A percentile compares a stretch with the other conserved stretches of the same genome.
phyloP scores from a whole-genome alignment of 2,888 invertebrate species.

The Caenorhabditis sp. region DNA sequence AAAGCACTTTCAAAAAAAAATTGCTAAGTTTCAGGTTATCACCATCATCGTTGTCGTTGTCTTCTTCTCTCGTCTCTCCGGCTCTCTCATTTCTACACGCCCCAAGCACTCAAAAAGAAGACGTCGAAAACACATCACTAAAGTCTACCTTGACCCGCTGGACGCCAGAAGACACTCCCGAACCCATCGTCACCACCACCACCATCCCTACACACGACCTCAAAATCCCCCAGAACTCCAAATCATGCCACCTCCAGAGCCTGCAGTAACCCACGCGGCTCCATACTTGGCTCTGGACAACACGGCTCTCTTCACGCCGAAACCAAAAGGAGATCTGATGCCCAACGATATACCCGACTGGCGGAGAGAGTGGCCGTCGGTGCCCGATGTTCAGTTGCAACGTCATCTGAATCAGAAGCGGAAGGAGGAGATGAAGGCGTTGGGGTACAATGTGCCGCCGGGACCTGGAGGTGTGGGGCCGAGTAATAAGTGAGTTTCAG shows the following conservation, averaged over 20 bases:
- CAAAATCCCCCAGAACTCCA: conserved; percentile 7
- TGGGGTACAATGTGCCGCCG: conserved; percentile 49
- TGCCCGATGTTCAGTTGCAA: conserved; percentile 73
- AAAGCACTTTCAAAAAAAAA: neutral
- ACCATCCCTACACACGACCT: conserved; percentile 3
- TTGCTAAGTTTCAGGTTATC: conserved; percentile 66
- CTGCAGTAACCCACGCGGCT: conserved; percentile 21
- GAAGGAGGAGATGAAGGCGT: conserved; percentile 39
- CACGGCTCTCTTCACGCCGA: conserved; percentile 48
- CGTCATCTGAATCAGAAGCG: conserved; percentile 66
- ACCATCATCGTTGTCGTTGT: conserved; percentile 78
- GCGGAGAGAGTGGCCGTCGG: conserved; percentile 73
- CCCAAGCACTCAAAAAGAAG: conserved; percentile 66
- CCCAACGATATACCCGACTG: conserved; percentile 68
- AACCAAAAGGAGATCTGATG: conserved; percentile 54
- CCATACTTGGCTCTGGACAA: conserved; percentile 49
- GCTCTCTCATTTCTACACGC: conserved; percentile 74
- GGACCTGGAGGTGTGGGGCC: conserved; percentile 34
- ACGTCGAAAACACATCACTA: conserved; percentile 44
- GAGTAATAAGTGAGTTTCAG: conserved; percentile 35
- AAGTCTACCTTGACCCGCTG: conserved; percentile 44
- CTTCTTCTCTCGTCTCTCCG: conserved; percentile 79
- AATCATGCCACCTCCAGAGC: conserved; percentile 17
- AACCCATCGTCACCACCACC: neutral
- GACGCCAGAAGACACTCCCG: conserved; percentile 1